Evolutionary conservation across 2,113 vertebrate genomes (phyloP).

Genomic region (Tichodroma muraria): DNA sequence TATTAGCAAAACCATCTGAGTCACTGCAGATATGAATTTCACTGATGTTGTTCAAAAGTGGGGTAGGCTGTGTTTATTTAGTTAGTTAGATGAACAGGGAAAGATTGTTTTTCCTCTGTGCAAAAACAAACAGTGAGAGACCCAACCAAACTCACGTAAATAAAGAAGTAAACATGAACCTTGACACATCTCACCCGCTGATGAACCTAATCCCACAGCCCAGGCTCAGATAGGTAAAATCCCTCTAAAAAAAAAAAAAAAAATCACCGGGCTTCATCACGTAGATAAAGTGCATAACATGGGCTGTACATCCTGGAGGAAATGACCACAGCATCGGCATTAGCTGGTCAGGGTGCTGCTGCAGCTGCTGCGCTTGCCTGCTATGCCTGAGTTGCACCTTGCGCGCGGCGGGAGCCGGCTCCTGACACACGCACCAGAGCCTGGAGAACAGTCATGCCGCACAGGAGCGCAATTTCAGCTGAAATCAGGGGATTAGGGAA

Average conservation of each 20-base stretch:
- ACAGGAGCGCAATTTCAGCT: not conserved
- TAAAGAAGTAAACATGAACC: not conserved
- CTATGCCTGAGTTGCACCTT: not conserved
- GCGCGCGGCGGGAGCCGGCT: rapidly evolving
- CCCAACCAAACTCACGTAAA: not conserved
- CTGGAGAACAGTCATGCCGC: not conserved
- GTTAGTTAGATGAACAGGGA: not conserved
- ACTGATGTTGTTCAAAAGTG: slow-evolving; percentile 5
- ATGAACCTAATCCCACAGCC: not conserved
- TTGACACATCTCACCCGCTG: not conserved
- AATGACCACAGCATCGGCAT: not conserved
- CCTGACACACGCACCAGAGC: rapidly evolving
- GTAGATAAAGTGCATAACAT: not conserved
- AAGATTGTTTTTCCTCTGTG: not conserved
- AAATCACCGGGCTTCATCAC: not conserved
- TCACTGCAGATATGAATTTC: slow-evolving; percentile 17
- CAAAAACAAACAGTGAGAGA: not conserved
- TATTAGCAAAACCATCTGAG: slow-evolving; percentile 35
- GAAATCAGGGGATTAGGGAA: not conserved
- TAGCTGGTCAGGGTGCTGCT: not conserved
- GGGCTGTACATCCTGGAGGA: not conserved
- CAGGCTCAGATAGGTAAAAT: not conserved
- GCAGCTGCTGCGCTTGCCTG: not conserved
- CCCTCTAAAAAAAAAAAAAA: not conserved
- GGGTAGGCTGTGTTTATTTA: not conserved